phyloP scores from a whole-genome alignment of 2,888 invertebrate genomes.

The Chromoteleia sp. region DNA sequence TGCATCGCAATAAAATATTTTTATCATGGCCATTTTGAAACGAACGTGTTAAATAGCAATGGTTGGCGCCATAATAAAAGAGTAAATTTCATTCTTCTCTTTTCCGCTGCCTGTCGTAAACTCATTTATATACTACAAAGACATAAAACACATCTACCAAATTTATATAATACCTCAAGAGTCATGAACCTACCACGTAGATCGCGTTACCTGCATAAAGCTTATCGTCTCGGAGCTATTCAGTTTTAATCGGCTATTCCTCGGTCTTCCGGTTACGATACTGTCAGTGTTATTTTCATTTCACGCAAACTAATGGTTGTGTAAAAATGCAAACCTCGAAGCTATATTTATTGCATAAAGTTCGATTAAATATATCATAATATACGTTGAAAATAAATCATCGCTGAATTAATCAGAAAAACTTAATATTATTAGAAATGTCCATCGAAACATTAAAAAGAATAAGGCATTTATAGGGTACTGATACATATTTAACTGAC shows the following conservation, averaged over 20 bases:
- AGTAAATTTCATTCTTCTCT: conserved; percentile 73
- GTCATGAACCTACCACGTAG: conserved; percentile 45
- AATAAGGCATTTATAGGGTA: too few relatives aligned
- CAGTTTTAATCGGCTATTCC: conserved; percentile 60
- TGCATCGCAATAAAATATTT: neutral
- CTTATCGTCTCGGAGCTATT: conserved; percentile 58
- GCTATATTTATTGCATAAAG: neutral
- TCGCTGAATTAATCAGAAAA: too few relatives aligned
- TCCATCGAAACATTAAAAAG: too few relatives aligned
- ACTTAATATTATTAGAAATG: too few relatives aligned
- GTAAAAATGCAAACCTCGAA: conserved; percentile 37
- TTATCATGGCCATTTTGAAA: conserved; percentile 42
- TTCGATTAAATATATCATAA: too few relatives aligned
- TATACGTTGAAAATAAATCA: too few relatives aligned
- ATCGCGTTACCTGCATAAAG: conserved; percentile 65
- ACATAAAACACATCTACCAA: conserved; percentile 46
- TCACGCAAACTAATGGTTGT: conserved; percentile 40
- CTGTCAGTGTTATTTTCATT: conserved; percentile 59
- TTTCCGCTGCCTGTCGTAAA: conserved; percentile 71
- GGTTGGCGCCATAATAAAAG: conserved; percentile 76
- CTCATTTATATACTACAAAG: conserved; percentile 73
- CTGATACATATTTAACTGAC: too few relatives aligned
- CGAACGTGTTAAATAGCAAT: conserved; percentile 74
- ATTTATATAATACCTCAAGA: conserved; percentile 55
- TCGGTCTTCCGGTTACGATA: conserved; percentile 48